Conservation (phyloP, 1,140 invertebrate genomes). For the Drosophila pectinifera region DNA sequence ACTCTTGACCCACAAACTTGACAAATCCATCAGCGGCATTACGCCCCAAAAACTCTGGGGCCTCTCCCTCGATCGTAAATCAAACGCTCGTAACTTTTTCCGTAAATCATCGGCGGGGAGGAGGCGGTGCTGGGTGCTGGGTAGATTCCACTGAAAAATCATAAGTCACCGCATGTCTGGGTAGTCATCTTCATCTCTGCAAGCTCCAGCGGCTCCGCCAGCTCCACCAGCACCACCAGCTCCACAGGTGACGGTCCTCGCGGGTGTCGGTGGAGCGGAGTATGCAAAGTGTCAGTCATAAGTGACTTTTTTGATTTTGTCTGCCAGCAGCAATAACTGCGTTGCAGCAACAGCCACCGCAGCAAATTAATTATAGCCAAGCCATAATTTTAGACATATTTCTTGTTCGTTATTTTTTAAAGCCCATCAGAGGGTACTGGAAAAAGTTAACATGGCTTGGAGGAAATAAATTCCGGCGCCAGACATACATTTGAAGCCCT, state of each 20-base stretch:
- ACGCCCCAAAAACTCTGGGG: conserved; percentile 53
- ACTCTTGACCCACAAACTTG: conserved; percentile 77
- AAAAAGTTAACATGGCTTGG: background rate
- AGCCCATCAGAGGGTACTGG: conserved; percentile 7
- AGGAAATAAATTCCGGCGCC: background rate
- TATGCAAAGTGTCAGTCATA: conserved; percentile 83
- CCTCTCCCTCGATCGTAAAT: conserved; percentile 70
- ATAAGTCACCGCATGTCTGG: conserved; percentile 81
- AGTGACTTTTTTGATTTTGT: conserved; percentile 81
- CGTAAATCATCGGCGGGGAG: conserved; percentile 60
- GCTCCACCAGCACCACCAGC: background rate
- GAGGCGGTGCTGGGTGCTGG: conserved; percentile 1
- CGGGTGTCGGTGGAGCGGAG: conserved; percentile 15
- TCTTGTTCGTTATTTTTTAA: conserved; percentile 33
- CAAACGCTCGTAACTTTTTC: conserved; percentile 80
- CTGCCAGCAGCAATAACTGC: conserved; percentile 64
- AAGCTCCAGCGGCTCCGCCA: background rate
- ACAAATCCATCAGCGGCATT: conserved; percentile 75
- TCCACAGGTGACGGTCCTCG: conserved; percentile 4
- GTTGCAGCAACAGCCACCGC: conserved; percentile 50
- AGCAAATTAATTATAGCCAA: conserved; percentile 78
- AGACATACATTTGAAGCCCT: too few species aligned
- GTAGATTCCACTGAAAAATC: conserved; percentile 67
- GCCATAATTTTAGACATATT: conserved; percentile 66
- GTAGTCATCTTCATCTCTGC: conserved; percentile 70